These are phyloP conservation scores for Eristalis arbustorum DNA, from an alignment of 2,888 invertebrate species.

Conservation along the genomic window DNA sequence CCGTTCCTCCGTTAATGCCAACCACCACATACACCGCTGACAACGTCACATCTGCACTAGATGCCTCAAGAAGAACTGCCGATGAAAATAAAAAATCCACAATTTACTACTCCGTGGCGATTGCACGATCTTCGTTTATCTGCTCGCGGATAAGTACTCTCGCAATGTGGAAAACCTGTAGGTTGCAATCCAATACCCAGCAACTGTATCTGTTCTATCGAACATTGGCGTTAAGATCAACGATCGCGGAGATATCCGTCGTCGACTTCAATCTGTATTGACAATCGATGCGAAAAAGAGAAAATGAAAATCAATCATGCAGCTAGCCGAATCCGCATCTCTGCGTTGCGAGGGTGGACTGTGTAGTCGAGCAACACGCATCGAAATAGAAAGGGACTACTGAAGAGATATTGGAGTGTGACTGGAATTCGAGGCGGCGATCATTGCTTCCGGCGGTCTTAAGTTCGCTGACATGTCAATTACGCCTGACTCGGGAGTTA, in stretches of 20 bases:
- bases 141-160: constrained; percentile 4
- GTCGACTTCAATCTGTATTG: constrained; percentile 48
- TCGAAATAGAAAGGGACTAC: constrained; percentile 52
- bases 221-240: constrained; percentile 60
- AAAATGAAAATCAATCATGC: constrained; percentile 66
- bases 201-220: constrained; percentile 51
- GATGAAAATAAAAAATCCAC: constrained; percentile 24
- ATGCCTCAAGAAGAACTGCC: constrained; percentile 26
- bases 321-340: constrained; percentile 54
- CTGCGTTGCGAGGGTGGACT: constrained; percentile 37
- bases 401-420: constrained; percentile 32
- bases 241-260: constrained; percentile 50
- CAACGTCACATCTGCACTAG: constrained; percentile 7
- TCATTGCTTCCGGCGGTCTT: constrained; percentile 7
- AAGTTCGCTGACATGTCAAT: constrained; percentile 9
- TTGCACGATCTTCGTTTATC: constrained; percentile 25
- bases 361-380: constrained; percentile 1
- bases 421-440: constrained; percentile 34
- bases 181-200: constrained; percentile 55
- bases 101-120: constrained; percentile 5
- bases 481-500: not conserved
- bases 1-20: constrained; percentile 22
- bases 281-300: constrained; percentile 41
- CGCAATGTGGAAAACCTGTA: constrained; percentile 55
- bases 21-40: constrained; percentile 10